phyloP scores from a whole-genome alignment of 2,888 invertebrate species.

The Drosophila leonis region DNA sequence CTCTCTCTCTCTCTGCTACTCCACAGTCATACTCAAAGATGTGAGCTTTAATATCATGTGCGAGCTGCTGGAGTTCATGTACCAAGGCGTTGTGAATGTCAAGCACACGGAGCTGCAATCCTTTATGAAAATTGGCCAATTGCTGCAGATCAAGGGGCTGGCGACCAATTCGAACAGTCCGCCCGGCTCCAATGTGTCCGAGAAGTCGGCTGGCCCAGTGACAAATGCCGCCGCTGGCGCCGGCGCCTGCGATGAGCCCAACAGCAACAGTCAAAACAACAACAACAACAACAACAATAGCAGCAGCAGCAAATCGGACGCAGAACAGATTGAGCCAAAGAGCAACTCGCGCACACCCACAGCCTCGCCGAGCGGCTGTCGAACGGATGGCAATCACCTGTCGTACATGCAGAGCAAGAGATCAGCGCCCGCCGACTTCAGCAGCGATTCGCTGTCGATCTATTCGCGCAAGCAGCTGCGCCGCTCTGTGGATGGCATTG shows the following conservation, averaged over 20 bases:
- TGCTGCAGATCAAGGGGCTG: slow-evolving; percentile 86
- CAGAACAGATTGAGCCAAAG: slow-evolving; percentile 54
- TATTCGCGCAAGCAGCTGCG: slow-evolving; percentile 83
- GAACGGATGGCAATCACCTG: slow-evolving; percentile 47
- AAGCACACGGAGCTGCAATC: slow-evolving; percentile 86
- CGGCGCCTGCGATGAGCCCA: slow-evolving; percentile 51
- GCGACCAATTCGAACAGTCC: slow-evolving; percentile 83
- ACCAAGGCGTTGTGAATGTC: slow-evolving; percentile 87
- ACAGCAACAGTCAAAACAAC: slow-evolving; percentile 46
- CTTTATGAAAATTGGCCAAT: slow-evolving; percentile 86
- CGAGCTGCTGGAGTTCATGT: slow-evolving; percentile 88
- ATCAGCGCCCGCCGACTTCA: slow-evolving; percentile 78
- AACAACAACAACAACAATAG: slow-evolving; percentile 41
- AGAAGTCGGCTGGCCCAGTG: slow-evolving; percentile 76
- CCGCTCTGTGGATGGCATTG: slow-evolving; percentile 65
- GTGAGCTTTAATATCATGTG: slow-evolving; percentile 87
- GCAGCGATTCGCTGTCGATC: slow-evolving; percentile 83
- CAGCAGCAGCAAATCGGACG: slow-evolving; percentile 47
- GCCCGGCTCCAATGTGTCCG: slow-evolving; percentile 71
- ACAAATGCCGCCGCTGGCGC: slow-evolving; percentile 46
- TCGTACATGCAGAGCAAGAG: slow-evolving; percentile 67
- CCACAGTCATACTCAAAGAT: slow-evolving; percentile 87
- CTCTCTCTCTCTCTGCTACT: neutral
- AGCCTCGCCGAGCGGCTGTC: slow-evolving; percentile 62
- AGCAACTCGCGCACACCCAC: slow-evolving; percentile 65